phyloP scores from a whole-genome alignment of 2,888 invertebrate genomes.

The Dromius quadrimaculatus region DNA sequence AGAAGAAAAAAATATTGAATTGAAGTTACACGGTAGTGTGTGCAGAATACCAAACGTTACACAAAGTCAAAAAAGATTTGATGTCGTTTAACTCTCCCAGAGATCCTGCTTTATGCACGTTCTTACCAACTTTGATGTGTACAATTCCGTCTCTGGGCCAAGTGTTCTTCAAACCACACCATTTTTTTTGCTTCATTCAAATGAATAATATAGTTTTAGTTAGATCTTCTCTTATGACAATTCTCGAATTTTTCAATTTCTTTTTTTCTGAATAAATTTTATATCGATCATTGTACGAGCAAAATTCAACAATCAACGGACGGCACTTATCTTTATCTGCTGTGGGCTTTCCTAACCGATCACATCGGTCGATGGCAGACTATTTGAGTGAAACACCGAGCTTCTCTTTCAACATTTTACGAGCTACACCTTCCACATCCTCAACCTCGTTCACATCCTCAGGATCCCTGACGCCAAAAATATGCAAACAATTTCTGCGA shows the following conservation, averaged over 20 bases:
- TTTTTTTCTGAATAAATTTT: neutral
- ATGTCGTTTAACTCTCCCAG: neutral
- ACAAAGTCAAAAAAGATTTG: neutral
- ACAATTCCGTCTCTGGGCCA: neutral
- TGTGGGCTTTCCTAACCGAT: neutral
- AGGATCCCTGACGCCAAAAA: neutral
- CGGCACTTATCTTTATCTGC: conserved; percentile 1
- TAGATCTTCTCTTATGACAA: neutral
- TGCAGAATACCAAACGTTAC: neutral
- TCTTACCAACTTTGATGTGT: neutral
- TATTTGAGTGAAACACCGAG: neutral
- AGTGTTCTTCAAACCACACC: neutral
- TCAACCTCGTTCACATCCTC: neutral
- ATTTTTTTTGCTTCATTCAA: neutral
- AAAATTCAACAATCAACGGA: neutral
- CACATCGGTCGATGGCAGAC: neutral
- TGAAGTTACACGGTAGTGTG: too few relatives aligned
- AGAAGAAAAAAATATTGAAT: too few relatives aligned
- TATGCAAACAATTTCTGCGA: neutral
- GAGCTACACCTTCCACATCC: neutral
- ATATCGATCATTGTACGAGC: neutral
- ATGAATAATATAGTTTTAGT: neutral
- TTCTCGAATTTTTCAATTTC: neutral
- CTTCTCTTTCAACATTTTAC: neutral
- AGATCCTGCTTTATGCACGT: neutral